Percentiles rank a stretch among this genome's conserved stretches.
Evolutionary conservation across 2,888 invertebrate species (phyloP).

Genomic region (Unio delphinus): DNA sequence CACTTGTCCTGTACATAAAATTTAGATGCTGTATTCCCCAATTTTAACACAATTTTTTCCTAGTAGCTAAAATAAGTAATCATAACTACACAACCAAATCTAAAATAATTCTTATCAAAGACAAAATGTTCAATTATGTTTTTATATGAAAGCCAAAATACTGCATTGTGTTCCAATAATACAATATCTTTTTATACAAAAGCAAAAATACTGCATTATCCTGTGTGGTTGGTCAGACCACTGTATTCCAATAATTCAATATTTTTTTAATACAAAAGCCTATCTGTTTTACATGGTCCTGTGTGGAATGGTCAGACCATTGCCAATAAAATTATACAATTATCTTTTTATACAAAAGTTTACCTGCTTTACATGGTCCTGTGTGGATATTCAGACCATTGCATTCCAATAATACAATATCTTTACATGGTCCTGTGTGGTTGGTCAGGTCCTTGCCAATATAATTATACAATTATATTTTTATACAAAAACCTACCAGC

Average conservation of each 20-base stretch:
- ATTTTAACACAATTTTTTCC: too few species aligned
- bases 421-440: background rate
- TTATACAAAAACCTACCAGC: too few species aligned
- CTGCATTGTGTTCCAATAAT: conserved; percentile 64
- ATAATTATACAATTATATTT: too few species aligned
- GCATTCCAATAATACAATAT: too few species aligned
- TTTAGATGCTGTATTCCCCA: too few species aligned
- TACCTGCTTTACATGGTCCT: conserved; percentile 41
- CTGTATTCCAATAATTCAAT: conserved; percentile 58
- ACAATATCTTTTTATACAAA: conserved; percentile 1
- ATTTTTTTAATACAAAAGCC: background rate
- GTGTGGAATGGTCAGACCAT: too few species aligned
- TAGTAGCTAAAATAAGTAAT: too few species aligned
- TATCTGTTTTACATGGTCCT: background rate
- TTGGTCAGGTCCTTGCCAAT: background rate
- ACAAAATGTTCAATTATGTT: too few species aligned
- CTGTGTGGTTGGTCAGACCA: conserved; percentile 59
- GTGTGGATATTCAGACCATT: background rate
- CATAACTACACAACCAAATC: too few species aligned
- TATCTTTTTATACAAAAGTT: background rate
- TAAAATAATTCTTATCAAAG: too few species aligned
- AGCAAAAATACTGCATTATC: conserved; percentile 61
- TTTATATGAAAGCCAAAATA: too few species aligned
- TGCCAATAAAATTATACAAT: background rate
- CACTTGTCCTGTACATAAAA: too few species aligned